phyloP scores from a whole-genome alignment of 2,797 vertebrate genomes.

The Eleutherodactylus coqui region DNA sequence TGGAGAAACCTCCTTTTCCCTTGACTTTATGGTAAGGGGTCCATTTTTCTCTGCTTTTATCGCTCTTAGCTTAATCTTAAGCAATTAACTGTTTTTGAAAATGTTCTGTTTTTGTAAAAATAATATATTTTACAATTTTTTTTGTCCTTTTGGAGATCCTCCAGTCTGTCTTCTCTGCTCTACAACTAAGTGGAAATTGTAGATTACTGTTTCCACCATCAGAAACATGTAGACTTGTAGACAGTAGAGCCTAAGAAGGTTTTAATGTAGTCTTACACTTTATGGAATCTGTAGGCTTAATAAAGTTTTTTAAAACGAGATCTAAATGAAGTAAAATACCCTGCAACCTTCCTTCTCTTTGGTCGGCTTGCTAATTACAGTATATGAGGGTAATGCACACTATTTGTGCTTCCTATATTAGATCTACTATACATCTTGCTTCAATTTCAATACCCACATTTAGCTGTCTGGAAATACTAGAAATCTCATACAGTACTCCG shows the following conservation, averaged over 20 bases:
- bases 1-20: not conserved
- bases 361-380: not conserved
- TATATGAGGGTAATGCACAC: not conserved
- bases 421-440: not conserved
- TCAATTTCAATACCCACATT: not conserved
- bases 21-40: not conserved
- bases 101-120: conserved; percentile 1
- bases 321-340: not conserved
- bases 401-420: not conserved
- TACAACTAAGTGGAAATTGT: not conserved
- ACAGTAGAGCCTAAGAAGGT: conserved; percentile 6
- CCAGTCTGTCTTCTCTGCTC: conserved; percentile 11
- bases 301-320: conserved; percentile 26
- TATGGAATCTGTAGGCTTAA: not conserved
- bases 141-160: not conserved
- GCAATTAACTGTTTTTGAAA: not conserved
- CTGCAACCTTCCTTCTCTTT: not conserved
- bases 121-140: not conserved
- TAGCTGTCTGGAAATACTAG: not conserved
- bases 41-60: not conserved
- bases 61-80: not conserved
- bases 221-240: conserved; percentile 40
- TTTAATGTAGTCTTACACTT: conserved; percentile 35
- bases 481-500: not conserved
- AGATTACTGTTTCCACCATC: conserved; percentile 16